Evolutionary conservation across 2,113 vertebrate genomes (phyloP), one percentile per base, ranked within the genome.

Genomic region (Rhinopomastus cyanomelas): DNA sequence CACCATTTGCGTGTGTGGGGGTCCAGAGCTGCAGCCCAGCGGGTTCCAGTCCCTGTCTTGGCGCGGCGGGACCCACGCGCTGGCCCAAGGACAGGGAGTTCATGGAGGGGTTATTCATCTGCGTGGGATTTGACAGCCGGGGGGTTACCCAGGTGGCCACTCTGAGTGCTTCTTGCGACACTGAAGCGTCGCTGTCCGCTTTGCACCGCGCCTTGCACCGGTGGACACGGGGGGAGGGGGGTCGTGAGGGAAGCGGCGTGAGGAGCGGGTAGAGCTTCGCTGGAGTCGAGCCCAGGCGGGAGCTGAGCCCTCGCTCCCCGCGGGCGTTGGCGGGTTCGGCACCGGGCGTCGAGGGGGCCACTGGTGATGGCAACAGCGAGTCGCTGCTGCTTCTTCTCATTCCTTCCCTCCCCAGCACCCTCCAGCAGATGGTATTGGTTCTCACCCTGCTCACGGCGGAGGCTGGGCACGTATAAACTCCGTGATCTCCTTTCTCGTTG

Each of bases 1-100:
- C 57, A 14, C 57, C 71, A 1, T 4, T 8, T 1, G 21, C 1
- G 2, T 8, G 49, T 4, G 4, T 18, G 18, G 53, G 29, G 53
- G 17, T 3, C 3, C 32, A 3, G 53, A 26, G 57, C 29, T 17
- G 49, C 60, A 46, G 59, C 36, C 22, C 42, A 5, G 30, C 3
- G 22, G 74, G 27, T 21, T n/a, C 56, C 30, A 19, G 42, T 49
- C 42, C 59, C 37, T 49, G 53, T 49, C 49, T 29, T 5, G 30
- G 66, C 12, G 3, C 7, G 48, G 51, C 21, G 16, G 30, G 5
- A 32, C 30, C 36, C 75, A 39, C 10, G 51, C 32, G 6, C 29
- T 2, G 53, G n/a, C 27, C 71, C 73, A 23, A 9, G 55, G 71
- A 42, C 36, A 30, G 29, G 34, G 19, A 51, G 60, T 30, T 48